Conservation (phyloP, 2,888 invertebrate species). For the Monoplex corrugatus region DNA sequence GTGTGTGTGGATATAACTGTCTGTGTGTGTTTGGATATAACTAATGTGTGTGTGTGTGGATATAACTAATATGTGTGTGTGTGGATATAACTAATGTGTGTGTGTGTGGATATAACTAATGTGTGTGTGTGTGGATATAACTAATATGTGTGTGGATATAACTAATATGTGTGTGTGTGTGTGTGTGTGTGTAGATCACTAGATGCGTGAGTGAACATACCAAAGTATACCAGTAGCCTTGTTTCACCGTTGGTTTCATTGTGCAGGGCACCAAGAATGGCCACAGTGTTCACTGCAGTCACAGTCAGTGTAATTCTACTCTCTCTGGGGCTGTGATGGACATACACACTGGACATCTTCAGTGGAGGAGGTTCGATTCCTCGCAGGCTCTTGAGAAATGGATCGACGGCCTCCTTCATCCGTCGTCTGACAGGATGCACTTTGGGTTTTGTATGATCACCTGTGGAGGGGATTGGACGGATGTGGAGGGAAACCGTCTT, state of each 20-base stretch:
- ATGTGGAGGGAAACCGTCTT: not conserved
- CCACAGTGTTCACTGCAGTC: not conserved
- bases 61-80: too few species aligned
- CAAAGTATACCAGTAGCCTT: too few species aligned
- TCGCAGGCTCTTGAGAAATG: not conserved
- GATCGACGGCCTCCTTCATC: slow-evolving; percentile 25
- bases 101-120: not conserved
- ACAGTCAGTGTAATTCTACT: not conserved
- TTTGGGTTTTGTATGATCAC: slow-evolving; percentile 46
- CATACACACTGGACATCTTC: not conserved
- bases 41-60: too few species aligned
- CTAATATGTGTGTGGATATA: not conserved
- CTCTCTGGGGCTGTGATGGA: slow-evolving; percentile 25
- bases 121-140: not conserved
- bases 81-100: not conserved
- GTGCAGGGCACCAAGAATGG: not conserved
- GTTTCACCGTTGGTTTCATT: not conserved
- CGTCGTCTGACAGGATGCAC: not conserved
- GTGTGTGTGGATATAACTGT: too few species aligned
- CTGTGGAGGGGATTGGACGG: not conserved
- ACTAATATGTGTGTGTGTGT: not conserved
- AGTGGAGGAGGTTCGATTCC: slow-evolving; percentile 42
- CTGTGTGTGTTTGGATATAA: too few species aligned
- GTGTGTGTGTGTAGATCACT: not conserved
- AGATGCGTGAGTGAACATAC: not conserved